Evolutionary conservation across 1,140 invertebrate genomes (phyloP).

Genomic region (Paralvinella palmiformis): DNA sequence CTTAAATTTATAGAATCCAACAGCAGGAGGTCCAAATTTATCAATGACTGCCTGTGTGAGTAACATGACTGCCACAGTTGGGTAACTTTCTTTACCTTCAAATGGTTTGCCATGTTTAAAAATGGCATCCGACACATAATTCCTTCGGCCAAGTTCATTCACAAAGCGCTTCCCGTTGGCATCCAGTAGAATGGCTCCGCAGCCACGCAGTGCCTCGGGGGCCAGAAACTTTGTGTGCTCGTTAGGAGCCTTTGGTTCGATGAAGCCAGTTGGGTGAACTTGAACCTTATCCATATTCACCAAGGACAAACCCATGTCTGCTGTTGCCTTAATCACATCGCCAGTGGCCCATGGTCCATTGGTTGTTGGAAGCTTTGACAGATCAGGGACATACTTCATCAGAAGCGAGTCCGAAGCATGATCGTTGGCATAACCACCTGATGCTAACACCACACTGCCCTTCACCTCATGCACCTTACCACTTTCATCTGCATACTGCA

Average conservation of each 20-base stretch:
- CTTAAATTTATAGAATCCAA: slow-evolving; percentile 36
- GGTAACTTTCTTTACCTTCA: neutral
- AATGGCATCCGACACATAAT: slow-evolving; percentile 36
- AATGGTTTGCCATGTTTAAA: slow-evolving; percentile 25
- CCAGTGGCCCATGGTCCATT: slow-evolving; percentile 47
- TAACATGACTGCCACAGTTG: slow-evolving; percentile 33
- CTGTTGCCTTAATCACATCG: slow-evolving; percentile 36
- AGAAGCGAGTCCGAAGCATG: slow-evolving; percentile 27
- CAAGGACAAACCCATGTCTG: slow-evolving; percentile 5
- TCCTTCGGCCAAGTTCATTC: slow-evolving; percentile 41
- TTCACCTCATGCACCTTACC: slow-evolving; percentile 12
- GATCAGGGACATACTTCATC: slow-evolving; percentile 32
- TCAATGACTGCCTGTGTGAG: slow-evolving; percentile 38
- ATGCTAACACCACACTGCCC: slow-evolving; percentile 38
- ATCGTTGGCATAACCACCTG: slow-evolving; percentile 34
- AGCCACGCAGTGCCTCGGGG: slow-evolving; percentile 43
- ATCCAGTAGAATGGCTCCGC: slow-evolving; percentile 40
- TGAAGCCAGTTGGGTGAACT: slow-evolving; percentile 29
- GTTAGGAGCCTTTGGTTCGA: slow-evolving; percentile 39
- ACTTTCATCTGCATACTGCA: slow-evolving; percentile 3
- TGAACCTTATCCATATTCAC: slow-evolving; percentile 21
- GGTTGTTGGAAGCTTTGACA: slow-evolving; percentile 38
- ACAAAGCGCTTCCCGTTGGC: slow-evolving; percentile 36
- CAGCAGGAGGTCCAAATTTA: slow-evolving; percentile 38
- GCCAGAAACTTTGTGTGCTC: slow-evolving; percentile 42